Evolutionary conservation across 2,113 vertebrate species (phyloP).

Genomic region (Azemiops feae): DNA sequence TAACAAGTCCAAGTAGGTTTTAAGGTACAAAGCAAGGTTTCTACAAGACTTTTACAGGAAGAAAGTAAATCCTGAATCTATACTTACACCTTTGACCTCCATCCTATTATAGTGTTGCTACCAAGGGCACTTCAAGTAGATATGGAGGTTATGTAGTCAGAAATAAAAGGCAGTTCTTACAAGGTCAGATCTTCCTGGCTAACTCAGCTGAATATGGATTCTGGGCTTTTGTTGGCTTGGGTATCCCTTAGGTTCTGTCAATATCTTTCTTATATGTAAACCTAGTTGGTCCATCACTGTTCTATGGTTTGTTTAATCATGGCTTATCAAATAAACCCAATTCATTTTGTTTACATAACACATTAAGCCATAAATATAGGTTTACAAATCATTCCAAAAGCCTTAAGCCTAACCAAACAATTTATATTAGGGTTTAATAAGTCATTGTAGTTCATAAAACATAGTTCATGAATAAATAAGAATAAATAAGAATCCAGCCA

Average conservation of each 20-base stretch:
- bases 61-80: not conserved
- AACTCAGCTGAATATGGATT: not conserved
- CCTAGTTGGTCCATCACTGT: not conserved
- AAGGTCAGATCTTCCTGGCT: not conserved
- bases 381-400: not conserved
- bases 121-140: not conserved
- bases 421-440: not conserved
- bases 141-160: not conserved
- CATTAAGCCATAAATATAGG: not conserved
- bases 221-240: not conserved
- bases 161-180: not conserved
- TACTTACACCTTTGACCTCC: not conserved
- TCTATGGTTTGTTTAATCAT: not conserved
- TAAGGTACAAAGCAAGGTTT: not conserved
- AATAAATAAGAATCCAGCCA: not conserved
- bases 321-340: not conserved
- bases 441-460: not conserved
- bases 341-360: not conserved
- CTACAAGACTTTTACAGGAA: not conserved
- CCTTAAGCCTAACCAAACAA: not conserved
- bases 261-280: not conserved
- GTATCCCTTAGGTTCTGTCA: not conserved
- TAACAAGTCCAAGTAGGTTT: not conserved
- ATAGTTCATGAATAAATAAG: not conserved
- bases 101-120: not conserved